phyloP scores from a whole-genome alignment of 2,888 invertebrate species.

The Endomychus coccineus region DNA sequence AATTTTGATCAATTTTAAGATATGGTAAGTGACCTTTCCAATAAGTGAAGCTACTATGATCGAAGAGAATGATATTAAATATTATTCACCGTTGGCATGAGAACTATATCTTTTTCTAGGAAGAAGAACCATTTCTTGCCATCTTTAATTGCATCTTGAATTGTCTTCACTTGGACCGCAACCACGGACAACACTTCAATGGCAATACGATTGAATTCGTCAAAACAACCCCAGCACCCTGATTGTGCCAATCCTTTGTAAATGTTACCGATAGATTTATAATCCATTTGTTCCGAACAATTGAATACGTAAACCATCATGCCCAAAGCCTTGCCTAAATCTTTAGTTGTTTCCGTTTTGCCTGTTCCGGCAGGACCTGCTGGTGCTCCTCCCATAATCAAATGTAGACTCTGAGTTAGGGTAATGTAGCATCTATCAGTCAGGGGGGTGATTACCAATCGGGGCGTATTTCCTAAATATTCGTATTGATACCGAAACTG shows the following conservation, averaged over 20 bases:
- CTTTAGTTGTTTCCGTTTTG: constrained; percentile 95
- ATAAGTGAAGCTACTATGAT: too few species aligned
- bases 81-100: constrained; percentile 7
- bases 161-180: constrained; percentile 83
- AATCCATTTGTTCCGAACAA: constrained; percentile 96
- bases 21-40: too few species aligned
- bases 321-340: constrained; percentile 85
- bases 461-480: constrained; percentile 88
- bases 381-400: constrained; percentile 93
- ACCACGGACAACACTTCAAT: constrained; percentile 93
- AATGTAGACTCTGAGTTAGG: constrained; percentile 69
- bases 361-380: constrained; percentile 94
- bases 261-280: constrained; percentile 89
- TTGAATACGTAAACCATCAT: constrained; percentile 97
- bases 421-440: constrained; percentile 96
- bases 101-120: constrained; percentile 68
- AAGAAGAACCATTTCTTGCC: constrained; percentile 76
- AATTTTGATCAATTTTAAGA: too few species aligned
- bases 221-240: constrained; percentile 95
- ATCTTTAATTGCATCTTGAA: constrained; percentile 78
- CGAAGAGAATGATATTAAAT: too few species aligned
- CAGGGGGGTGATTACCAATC: constrained; percentile 88
- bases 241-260: constrained; percentile 94
- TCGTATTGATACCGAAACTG: constrained; percentile 85
- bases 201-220: constrained; percentile 92